phyloP scores from a whole-genome alignment of 1,140 invertebrate species.

The Alviniconcha marisindica region DNA sequence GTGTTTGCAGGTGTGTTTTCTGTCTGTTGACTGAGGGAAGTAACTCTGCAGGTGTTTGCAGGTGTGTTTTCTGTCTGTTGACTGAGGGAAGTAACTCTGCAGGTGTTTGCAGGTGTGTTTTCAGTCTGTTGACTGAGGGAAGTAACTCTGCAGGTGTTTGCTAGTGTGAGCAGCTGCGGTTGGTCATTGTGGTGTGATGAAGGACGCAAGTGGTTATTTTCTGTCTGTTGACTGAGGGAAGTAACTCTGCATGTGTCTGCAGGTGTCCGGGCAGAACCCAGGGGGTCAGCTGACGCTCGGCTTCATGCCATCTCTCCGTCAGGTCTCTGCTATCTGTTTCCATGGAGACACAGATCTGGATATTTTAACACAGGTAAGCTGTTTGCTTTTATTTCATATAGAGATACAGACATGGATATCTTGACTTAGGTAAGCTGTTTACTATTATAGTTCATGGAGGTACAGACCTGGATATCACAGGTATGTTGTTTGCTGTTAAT shows the following conservation, averaged over 20 bases:
- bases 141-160: no score
- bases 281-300: constrained; percentile 83
- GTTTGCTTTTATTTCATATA: no score
- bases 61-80: no score
- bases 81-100: no score
- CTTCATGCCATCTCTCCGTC: constrained; percentile 82
- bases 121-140: no score
- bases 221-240: no score
- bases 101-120: no score
- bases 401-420: not conserved
- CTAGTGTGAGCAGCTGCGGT: no score
- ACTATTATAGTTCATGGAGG: not conserved
- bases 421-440: not conserved
- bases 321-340: constrained; percentile 83
- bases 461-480: not conserved
- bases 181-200: no score
- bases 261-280: constrained; percentile 32
- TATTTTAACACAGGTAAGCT: constrained; percentile 74
- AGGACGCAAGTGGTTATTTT: no score
- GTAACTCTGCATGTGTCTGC: not conserved
- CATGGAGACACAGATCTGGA: constrained; percentile 81
- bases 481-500: not conserved
- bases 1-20: not conserved
- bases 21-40: no score
- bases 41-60: no score